Evolutionary conservation across 2,797 vertebrate species (phyloP).

Genomic region (Xiphorhynchus erythropygius): DNA sequence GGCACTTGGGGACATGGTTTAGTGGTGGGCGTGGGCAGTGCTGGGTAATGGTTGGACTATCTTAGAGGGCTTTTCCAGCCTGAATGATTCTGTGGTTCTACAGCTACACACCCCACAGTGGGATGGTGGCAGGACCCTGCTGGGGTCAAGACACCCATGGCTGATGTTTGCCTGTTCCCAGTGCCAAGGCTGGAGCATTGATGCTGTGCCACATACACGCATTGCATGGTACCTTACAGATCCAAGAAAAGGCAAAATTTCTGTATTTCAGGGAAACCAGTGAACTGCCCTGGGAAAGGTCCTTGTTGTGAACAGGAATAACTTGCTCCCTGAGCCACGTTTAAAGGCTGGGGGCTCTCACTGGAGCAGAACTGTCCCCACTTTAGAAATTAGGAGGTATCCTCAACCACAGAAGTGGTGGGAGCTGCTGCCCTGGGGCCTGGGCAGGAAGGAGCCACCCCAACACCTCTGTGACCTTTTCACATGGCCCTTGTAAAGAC

Average conservation of each 20-base stretch:
- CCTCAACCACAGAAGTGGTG: rapidly evolving
- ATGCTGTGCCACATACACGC: background rate
- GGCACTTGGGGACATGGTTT: rapidly evolving
- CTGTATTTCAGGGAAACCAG: background rate
- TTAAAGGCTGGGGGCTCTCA: background rate
- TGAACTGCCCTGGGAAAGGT: background rate
- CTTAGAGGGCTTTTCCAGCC: background rate
- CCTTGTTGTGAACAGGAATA: background rate
- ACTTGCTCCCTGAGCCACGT: background rate
- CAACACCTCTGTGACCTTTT: background rate
- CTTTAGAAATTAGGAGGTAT: background rate
- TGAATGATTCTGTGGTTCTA: background rate
- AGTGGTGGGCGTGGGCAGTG: background rate
- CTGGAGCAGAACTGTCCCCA: background rate
- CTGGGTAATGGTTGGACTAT: background rate
- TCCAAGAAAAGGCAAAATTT: background rate
- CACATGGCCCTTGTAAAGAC: background rate
- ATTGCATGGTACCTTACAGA: background rate
- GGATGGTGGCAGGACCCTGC: background rate
- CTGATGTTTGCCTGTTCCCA: background rate
- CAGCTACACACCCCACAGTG: background rate
- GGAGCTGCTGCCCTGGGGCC: background rate
- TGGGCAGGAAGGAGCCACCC: background rate
- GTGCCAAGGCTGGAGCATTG: background rate
- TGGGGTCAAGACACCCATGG: background rate